A percentile compares a stretch with the other conserved stretches of the same genome.
Conservation (phyloP, 2,888 invertebrate species). For the Rhagonycha lutea region DNA sequence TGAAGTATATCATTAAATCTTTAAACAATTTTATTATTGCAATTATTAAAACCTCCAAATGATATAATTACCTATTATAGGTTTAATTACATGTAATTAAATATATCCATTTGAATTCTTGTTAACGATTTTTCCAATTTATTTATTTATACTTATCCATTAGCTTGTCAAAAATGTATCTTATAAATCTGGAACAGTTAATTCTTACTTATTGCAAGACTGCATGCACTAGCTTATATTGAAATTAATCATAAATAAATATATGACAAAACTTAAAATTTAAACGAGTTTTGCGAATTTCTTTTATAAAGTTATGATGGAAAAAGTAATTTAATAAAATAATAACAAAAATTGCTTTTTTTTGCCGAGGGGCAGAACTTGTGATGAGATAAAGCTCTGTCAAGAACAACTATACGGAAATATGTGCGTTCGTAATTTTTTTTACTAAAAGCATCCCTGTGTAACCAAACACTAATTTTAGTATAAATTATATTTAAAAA, state of each 20-base stretch:
- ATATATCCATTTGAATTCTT: background rate
- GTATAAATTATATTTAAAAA: background rate
- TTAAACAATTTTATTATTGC: background rate
- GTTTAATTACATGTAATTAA: background rate
- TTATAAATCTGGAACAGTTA: background rate
- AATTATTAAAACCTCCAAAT: background rate
- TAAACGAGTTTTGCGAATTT: background rate
- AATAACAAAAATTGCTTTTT: slow-evolving; percentile 19
- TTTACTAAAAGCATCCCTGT: background rate
- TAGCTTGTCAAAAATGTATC: background rate
- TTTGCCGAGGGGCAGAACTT: slow-evolving; percentile 7
- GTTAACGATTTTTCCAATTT: background rate
- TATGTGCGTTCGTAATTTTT: slow-evolving; percentile 2
- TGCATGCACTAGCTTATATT: background rate
- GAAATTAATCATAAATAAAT: background rate
- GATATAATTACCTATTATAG: background rate
- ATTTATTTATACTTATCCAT: background rate
- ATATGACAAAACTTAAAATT: background rate
- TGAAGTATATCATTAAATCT: background rate
- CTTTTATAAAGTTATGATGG: background rate
- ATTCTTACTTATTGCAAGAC: background rate
- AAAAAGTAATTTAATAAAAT: slow-evolving; percentile 15
- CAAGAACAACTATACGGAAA: slow-evolving; percentile 7
- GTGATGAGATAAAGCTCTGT: slow-evolving; percentile 19
- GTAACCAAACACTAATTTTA: background rate